Evolutionary conservation across 2,113 vertebrate species (phyloP).

Genomic region (Sarotherodon lohbergeri): DNA sequence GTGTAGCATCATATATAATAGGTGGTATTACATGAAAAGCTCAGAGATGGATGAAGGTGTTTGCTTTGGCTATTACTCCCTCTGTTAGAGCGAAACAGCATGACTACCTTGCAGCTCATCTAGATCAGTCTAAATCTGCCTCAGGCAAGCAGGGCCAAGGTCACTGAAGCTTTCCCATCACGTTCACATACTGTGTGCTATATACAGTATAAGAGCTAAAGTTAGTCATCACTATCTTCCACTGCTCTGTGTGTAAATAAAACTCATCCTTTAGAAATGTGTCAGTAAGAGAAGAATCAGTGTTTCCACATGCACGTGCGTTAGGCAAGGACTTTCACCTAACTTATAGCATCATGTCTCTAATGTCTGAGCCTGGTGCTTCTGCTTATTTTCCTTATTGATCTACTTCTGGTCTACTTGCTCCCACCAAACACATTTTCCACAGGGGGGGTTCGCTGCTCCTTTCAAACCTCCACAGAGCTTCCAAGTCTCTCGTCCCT

Average conservation of each 20-base stretch:
- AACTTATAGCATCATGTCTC: background rate
- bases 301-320: background rate
- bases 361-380: constrained; percentile 17
- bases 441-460: constrained; percentile 24
- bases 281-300: background rate
- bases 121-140: constrained; percentile 34
- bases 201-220: background rate
- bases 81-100: constrained; percentile 58
- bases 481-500: background rate
- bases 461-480: constrained; percentile 53
- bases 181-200: background rate
- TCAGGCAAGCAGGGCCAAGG: constrained; percentile 33
- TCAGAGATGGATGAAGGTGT: constrained; percentile 25
- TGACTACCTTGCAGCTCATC: constrained; percentile 26
- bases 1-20: constrained; percentile 31
- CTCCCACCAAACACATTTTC: constrained; percentile 11
- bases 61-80: constrained; percentile 57
- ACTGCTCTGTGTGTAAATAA: background rate
- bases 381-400: constrained; percentile 59
- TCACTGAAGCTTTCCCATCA: constrained; percentile 22
- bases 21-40: constrained; percentile 22
- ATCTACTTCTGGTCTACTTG: constrained; percentile 27
- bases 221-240: background rate
- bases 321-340: background rate
- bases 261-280: background rate